Conservation (phyloP, 1,140 invertebrate genomes). For the Drosophila repletoides region DNA sequence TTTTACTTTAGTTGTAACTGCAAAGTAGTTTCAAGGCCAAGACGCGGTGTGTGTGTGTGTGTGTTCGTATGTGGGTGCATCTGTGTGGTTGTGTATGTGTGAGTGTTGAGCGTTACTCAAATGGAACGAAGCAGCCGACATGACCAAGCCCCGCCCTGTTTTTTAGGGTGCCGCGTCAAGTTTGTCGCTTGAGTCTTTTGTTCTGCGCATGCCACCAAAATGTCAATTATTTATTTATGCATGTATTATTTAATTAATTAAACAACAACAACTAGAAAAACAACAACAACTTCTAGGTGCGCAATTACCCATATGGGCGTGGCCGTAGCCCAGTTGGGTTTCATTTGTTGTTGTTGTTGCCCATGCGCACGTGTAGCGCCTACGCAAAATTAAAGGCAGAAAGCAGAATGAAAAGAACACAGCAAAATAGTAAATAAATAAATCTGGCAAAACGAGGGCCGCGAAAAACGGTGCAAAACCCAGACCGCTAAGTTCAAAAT, state of each 20-base stretch:
- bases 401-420: slow-evolving; percentile 2
- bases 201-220: slow-evolving; percentile 36
- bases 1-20: slow-evolving; percentile 8
- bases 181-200: slow-evolving; percentile 74
- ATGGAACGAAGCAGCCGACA: slow-evolving; percentile 29
- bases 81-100: neutral
- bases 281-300: slow-evolving; percentile 26
- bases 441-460: neutral
- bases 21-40: slow-evolving; percentile 32
- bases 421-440: slow-evolving; percentile 4
- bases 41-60: slow-evolving; percentile 6
- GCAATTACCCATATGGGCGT: slow-evolving; percentile 42
- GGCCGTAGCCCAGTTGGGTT: slow-evolving; percentile 8
- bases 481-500: neutral
- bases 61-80: neutral
- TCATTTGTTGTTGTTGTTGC: slow-evolving; percentile 6
- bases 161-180: slow-evolving; percentile 42
- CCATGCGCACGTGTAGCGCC: slow-evolving; percentile 65
- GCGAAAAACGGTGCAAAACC: no score
- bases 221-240: slow-evolving; percentile 28
- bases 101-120: slow-evolving; percentile 31
- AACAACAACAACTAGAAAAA: slow-evolving; percentile 5
- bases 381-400: slow-evolving; percentile 40
- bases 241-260: slow-evolving; percentile 51
- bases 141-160: slow-evolving; percentile 8